phyloP scores from a whole-genome alignment of 2,888 invertebrate species.

The Parasteatoda lunata region DNA sequence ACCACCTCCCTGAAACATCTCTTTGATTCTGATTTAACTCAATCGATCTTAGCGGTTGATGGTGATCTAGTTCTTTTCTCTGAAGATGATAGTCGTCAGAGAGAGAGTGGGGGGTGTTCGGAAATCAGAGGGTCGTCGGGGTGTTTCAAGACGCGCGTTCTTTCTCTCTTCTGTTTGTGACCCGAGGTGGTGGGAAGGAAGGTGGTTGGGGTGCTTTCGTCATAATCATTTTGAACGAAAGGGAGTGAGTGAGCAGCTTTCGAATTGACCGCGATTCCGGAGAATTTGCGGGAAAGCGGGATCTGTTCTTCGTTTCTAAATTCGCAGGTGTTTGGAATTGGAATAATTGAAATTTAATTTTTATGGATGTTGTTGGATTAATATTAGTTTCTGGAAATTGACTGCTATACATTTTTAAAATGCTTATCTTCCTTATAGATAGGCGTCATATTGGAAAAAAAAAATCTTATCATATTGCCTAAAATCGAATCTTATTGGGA shows the following conservation, averaged over 20 bases:
- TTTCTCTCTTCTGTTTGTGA: background rate
- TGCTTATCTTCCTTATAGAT: too few relatives aligned
- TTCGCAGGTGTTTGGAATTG: too few relatives aligned
- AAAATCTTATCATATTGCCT: too few relatives aligned
- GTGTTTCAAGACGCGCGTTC: conserved; percentile 8
- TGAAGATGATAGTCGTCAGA: conserved; percentile 23
- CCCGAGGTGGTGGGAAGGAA: background rate
- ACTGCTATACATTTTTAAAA: too few relatives aligned
- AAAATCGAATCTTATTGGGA: too few relatives aligned
- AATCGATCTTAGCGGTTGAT: conserved; percentile 44
- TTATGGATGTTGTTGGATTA: too few relatives aligned
- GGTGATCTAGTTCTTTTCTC: conserved; percentile 42
- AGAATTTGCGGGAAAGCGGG: background rate
- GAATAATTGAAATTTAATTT: too few relatives aligned
- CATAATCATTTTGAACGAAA: conserved; percentile 41
- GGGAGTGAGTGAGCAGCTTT: conserved; percentile 47
- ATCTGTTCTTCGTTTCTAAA: too few relatives aligned
- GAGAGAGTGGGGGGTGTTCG: conserved; percentile 19
- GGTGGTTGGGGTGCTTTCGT: background rate
- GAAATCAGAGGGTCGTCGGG: conserved; percentile 10
- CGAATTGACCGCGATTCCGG: conserved; percentile 30
- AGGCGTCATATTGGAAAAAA: too few relatives aligned
- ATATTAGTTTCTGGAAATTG: too few relatives aligned
- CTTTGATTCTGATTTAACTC: conserved; percentile 64
- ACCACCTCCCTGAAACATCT: conserved; percentile 6